These are phyloP conservation scores for Oscheius onirici DNA, from an alignment of 2,888 invertebrate genomes.

Conservation along the genomic window DNA sequence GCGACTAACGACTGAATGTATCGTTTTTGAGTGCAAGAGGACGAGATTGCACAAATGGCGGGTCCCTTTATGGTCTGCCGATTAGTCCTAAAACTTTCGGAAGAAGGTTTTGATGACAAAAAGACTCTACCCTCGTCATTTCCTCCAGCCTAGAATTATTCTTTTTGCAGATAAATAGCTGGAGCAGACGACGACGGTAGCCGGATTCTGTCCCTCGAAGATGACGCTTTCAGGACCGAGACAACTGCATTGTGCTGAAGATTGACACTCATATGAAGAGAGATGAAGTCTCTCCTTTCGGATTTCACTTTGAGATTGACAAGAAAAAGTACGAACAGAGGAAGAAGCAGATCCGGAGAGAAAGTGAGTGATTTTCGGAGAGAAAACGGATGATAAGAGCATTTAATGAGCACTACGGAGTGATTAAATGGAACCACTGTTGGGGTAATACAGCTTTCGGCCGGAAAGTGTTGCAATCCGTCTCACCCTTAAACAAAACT, in stretches of 20 bases:
- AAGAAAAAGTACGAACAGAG: constrained; percentile 44
- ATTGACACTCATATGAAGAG: constrained; percentile 49
- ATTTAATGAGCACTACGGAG: background rate
- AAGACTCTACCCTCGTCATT: background rate
- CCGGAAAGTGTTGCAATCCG: too few species aligned
- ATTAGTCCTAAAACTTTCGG: too few species aligned
- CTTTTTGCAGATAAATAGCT: constrained; percentile 18
- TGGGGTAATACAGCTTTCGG: too few species aligned
- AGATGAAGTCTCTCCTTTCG: constrained; percentile 51
- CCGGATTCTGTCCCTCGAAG: background rate
- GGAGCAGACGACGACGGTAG: constrained; percentile 20
- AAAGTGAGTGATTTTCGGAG: constrained; percentile 36
- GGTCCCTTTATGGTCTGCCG: too few species aligned
- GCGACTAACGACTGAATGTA: too few species aligned
- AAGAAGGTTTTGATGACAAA: background rate
- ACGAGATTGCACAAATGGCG: background rate
- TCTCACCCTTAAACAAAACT: background rate
- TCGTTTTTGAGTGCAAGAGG: too few species aligned
- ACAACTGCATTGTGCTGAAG: constrained; percentile 56
- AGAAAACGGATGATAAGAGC: background rate
- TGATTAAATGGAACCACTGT: background rate
- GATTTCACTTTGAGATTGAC: constrained; percentile 60
- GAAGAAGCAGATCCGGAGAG: constrained; percentile 42
- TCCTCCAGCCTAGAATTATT: constrained; percentile 10
- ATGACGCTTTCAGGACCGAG: constrained; percentile 37